These are phyloP conservation scores for Thymelicus lineola DNA, from an alignment of 2,888 invertebrate species.

Conservation along the genomic window DNA sequence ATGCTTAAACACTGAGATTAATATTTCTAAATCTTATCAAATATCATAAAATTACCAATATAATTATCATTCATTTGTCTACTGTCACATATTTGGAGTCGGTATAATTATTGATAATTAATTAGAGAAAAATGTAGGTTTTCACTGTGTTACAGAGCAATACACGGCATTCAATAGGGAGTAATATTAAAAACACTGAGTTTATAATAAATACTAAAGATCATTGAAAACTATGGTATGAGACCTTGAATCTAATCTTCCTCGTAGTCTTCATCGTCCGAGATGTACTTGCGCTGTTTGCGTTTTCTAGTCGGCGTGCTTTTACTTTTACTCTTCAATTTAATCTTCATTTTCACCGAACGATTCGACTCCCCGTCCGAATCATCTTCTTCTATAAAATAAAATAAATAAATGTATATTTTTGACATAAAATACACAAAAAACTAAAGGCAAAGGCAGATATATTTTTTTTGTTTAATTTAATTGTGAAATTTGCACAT, in stretches of 20 bases:
- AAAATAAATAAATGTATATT: background rate
- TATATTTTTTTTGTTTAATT: too few relatives aligned
- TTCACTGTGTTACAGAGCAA: too few relatives aligned
- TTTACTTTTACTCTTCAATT: conserved; percentile 85
- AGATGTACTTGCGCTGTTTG: conserved; percentile 86
- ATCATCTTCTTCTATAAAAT: conserved; percentile 79
- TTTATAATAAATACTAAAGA: conserved; percentile 27
- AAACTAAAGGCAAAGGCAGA: too few relatives aligned
- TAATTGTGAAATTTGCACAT: too few relatives aligned
- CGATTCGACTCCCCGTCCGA: conserved; percentile 87
- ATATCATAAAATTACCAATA: background rate
- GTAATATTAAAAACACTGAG: conserved; percentile 5
- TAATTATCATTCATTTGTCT: too few relatives aligned
- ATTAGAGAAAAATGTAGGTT: background rate
- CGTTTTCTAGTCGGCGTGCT: conserved; percentile 83
- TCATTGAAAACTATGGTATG: background rate
- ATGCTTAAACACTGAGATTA: background rate
- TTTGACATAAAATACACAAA: too few relatives aligned
- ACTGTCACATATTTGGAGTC: background rate
- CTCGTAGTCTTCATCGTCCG: conserved; percentile 88
- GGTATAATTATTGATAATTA: background rate
- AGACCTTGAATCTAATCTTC: conserved; percentile 64
- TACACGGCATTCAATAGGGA: too few relatives aligned
- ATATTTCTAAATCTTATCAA: background rate
- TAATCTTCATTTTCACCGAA: conserved; percentile 90